Percentiles rank a stretch among this genome's conserved stretches.
phyloP scores from a whole-genome alignment of 2,113 vertebrate species.

The Syngnathus floridae region DNA sequence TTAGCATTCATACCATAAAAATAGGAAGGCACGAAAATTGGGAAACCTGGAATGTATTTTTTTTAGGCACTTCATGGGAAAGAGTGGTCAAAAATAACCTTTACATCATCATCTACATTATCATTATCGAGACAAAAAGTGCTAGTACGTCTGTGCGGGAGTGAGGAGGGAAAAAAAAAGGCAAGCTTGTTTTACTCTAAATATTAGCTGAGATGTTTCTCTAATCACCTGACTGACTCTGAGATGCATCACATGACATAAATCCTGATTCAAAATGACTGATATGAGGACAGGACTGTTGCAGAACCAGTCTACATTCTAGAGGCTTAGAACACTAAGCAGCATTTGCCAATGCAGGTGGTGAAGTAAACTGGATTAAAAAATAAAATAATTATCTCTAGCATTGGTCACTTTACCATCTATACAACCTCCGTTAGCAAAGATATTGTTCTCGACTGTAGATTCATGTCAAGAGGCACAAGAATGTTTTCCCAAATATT shows the following conservation, averaged over 20 bases:
- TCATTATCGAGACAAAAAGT: constrained; percentile 30
- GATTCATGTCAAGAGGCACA: neutral
- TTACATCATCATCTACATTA: constrained; percentile 8
- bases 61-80: constrained; percentile 72
- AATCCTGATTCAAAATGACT: constrained; percentile 41
- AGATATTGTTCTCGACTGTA: neutral
- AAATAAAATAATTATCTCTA: neutral
- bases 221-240: neutral
- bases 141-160: constrained; percentile 22
- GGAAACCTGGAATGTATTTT: constrained; percentile 81
- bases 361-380: neutral
- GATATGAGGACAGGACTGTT: neutral
- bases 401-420: neutral
- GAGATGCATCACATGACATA: neutral
- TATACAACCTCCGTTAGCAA: neutral
- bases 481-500: neutral
- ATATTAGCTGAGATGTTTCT: constrained; percentile 10
- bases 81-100: constrained; percentile 26
- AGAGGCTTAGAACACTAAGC: neutral
- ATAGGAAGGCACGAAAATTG: constrained; percentile 41
- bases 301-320: constrained; percentile 1
- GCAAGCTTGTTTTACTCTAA: constrained; percentile 6
- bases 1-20: constrained; percentile 39
- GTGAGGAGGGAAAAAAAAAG: neutral
- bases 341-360: neutral